Evolutionary conservation across 2,113 vertebrate genomes (phyloP).

Genomic region (Etia nguti): DNA sequence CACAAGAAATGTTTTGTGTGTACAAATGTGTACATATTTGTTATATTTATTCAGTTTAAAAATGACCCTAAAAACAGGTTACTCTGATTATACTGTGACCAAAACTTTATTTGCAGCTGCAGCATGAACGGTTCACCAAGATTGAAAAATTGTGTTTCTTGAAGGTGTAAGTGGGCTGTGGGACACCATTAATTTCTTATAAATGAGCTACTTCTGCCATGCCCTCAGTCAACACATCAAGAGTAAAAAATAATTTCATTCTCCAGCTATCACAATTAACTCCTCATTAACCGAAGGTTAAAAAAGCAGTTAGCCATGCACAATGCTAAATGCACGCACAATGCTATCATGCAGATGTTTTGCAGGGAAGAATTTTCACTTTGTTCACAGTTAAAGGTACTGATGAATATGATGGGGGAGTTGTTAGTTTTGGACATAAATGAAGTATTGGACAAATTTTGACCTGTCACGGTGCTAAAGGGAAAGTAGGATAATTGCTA

Average conservation of each 20-base stretch:
- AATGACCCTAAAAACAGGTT: not conserved
- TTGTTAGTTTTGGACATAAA: no score
- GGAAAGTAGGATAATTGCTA: no score
- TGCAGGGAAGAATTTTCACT: no score
- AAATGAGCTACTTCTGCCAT: not conserved
- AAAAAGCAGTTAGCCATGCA: not conserved
- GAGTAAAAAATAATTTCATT: no score
- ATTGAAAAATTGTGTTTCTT: not conserved
- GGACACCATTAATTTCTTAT: not conserved
- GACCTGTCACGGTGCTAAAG: no score
- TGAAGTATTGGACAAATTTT: no score
- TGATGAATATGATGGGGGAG: no score
- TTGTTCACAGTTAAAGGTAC: no score
- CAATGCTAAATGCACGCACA: not conserved
- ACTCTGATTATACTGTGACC: not conserved
- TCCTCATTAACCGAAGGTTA: no score
- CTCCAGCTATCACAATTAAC: no score
- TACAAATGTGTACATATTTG: not conserved
- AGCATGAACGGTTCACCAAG: not conserved
- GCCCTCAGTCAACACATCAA: not conserved
- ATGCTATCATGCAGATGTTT: not conserved
- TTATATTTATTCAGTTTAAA: not conserved
- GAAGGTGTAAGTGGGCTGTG: not conserved
- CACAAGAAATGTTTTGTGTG: not conserved
- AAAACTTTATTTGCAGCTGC: not conserved